Percentiles rank a stretch among this genome's conserved stretches.
phyloP scores from a whole-genome alignment of 1,140 invertebrate genomes.

The Hirudo medicinalis region DNA sequence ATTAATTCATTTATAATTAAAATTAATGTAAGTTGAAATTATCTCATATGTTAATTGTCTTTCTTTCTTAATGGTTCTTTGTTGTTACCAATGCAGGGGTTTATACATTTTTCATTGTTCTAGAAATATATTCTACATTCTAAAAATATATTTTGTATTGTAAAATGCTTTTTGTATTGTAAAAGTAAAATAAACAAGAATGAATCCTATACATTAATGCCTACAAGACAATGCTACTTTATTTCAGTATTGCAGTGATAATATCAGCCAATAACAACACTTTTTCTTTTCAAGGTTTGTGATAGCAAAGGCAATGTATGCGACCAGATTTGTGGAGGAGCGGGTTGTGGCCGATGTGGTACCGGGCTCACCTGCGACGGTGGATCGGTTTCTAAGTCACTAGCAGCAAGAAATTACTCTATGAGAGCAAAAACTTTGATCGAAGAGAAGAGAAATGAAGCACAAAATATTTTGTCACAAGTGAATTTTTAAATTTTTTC shows the following conservation, averaged over 20 bases:
- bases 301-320: slow-evolving; percentile 68
- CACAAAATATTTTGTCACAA: slow-evolving; percentile 31
- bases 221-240: too few species aligned
- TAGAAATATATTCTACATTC: neutral
- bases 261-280: neutral
- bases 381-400: slow-evolving; percentile 72
- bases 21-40: too few species aligned
- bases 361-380: slow-evolving; percentile 67
- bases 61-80: too few species aligned
- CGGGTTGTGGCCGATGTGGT: slow-evolving; percentile 75
- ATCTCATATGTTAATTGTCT: too few species aligned
- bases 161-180: too few species aligned
- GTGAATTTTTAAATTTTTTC: slow-evolving; percentile 15
- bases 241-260: neutral
- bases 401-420: slow-evolving; percentile 67
- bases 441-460: slow-evolving; percentile 62
- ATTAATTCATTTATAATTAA: too few species aligned
- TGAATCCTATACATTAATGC: neutral
- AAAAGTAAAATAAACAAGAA: neutral
- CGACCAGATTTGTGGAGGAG: slow-evolving; percentile 78
- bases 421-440: slow-evolving; percentile 66
- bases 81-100: too few species aligned
- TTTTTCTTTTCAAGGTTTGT: slow-evolving; percentile 55
- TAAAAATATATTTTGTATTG: neutral
- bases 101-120: neutral